A percentile compares a stretch with the other conserved stretches of the same genome.
These are phyloP conservation scores for Palythoa grandiflora DNA, from an alignment of 92 coral and sea anemone genomes.

Conservation along the genomic window DNA sequence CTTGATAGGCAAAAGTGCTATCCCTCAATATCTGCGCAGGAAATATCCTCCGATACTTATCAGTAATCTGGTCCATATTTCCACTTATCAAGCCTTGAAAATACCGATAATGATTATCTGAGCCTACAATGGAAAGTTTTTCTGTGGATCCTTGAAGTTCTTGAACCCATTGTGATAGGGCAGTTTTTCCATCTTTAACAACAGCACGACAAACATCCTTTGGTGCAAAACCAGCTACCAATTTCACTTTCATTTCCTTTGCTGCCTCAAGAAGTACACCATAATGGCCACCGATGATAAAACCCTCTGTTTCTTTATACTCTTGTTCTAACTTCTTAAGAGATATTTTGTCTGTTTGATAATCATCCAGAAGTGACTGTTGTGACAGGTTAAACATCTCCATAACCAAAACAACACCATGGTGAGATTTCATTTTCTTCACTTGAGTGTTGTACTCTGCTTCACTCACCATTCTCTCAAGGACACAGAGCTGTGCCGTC, in stretches of 20 bases:
- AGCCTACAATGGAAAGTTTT: slow-evolving; percentile 74
- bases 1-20: slow-evolving; percentile 76
- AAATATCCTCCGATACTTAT: slow-evolving; percentile 82
- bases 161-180: slow-evolving; percentile 54
- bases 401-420: slow-evolving; percentile 60
- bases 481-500: slow-evolving; percentile 82
- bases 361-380: slow-evolving; percentile 76
- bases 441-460: slow-evolving; percentile 34
- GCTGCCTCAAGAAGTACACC: slow-evolving; percentile 76
- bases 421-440: slow-evolving; percentile 14
- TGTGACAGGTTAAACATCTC: slow-evolving; percentile 88
- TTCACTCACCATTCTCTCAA: slow-evolving; percentile 83
- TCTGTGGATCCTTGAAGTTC: slow-evolving; percentile 62
- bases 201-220: slow-evolving; percentile 67
- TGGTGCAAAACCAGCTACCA: slow-evolving; percentile 80
- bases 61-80: slow-evolving; percentile 59
- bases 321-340: slow-evolving; percentile 65
- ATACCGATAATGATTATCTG: slow-evolving; percentile 78
- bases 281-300: slow-evolving; percentile 67
- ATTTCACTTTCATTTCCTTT: slow-evolving; percentile 68
- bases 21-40: slow-evolving; percentile 80
- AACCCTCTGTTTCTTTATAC: slow-evolving; percentile 80
- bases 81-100: slow-evolving; percentile 88
- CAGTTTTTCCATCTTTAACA: slow-evolving; percentile 67
- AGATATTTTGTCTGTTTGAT: slow-evolving; percentile 68